These are phyloP conservation scores for Rhagonycha fulva DNA, from an alignment of 2,888 invertebrate species.

Conservation along the genomic window DNA sequence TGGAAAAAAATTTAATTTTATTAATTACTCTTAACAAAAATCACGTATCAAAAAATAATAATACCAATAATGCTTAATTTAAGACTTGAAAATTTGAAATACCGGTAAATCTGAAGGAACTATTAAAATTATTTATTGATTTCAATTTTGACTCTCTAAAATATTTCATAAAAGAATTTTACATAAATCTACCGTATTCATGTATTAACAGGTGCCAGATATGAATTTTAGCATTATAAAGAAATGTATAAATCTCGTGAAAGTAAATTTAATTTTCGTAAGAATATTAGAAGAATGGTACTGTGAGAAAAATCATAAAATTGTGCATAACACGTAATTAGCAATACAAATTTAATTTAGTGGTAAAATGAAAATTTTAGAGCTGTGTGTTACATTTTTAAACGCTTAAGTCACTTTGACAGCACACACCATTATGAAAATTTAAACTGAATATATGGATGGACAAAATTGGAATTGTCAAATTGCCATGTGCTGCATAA, in stretches of 20 bases:
- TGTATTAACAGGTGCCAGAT: background rate
- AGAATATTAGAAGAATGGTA: background rate
- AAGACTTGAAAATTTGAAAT: background rate
- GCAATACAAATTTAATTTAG: background rate
- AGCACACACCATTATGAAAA: background rate
- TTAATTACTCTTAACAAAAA: background rate
- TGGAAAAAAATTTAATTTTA: background rate
- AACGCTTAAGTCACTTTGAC: background rate
- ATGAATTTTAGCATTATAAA: background rate
- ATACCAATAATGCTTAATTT: background rate
- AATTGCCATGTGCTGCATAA: background rate
- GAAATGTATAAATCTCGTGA: background rate
- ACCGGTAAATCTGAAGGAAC: background rate
- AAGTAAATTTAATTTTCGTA: background rate
- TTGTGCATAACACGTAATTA: background rate
- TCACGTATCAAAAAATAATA: background rate
- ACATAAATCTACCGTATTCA: background rate
- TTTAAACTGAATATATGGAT: background rate
- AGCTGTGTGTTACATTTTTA: background rate
- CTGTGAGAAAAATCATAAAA: background rate
- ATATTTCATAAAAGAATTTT: background rate
- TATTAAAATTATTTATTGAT: background rate
- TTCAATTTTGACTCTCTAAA: background rate
- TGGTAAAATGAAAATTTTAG: background rate
- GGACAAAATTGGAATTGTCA: background rate